These are phyloP conservation scores for Struthidea cinerea DNA, from an alignment of 2,113 vertebrate species.

Conservation along the genomic window DNA sequence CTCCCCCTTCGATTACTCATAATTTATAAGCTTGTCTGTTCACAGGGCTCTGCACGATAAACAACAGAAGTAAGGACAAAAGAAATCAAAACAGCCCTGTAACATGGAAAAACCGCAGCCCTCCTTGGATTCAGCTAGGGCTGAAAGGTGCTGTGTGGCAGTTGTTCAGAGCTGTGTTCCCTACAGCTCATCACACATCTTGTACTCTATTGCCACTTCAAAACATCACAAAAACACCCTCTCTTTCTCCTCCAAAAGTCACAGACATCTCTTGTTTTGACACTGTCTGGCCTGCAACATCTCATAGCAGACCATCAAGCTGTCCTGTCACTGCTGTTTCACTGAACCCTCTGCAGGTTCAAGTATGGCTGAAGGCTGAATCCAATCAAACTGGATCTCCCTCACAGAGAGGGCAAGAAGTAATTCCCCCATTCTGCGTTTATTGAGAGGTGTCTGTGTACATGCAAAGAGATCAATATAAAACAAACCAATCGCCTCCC, in stretches of 20 bases:
- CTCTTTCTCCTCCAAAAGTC: not conserved
- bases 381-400: not conserved
- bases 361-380: not conserved
- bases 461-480: not conserved
- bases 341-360: not conserved
- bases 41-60: not conserved
- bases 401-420: not conserved
- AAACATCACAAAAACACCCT: not conserved
- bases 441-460: not conserved
- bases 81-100: not conserved
- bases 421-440: not conserved
- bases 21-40: not conserved
- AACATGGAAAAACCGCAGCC: accelerated
- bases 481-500: not conserved
- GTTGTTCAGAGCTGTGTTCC: not conserved
- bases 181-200: not conserved
- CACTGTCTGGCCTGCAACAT: not conserved
- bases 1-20: not conserved
- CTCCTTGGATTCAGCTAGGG: not conserved
- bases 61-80: not conserved
- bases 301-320: not conserved
- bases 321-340: not conserved
- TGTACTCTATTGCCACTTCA: not conserved
- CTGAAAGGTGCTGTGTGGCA: not conserved
- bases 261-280: not conserved